These are phyloP conservation scores for Hyposmocoma kahamanoa DNA, from an alignment of 1,140 invertebrate genomes.

Conservation along the genomic window DNA sequence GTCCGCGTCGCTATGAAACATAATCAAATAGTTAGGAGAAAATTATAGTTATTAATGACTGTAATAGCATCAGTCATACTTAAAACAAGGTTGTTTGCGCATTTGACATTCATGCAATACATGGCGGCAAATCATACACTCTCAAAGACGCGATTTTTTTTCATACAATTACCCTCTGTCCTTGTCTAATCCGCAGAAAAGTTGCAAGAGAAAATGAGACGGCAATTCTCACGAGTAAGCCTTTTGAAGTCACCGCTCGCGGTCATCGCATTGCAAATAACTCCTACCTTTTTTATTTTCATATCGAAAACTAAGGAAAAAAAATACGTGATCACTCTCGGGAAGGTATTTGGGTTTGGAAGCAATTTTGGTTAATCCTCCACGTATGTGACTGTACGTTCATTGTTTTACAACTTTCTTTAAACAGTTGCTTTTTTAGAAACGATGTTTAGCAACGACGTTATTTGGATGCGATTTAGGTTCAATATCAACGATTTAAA, in stretches of 20 bases:
- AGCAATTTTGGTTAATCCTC: conserved; percentile 56
- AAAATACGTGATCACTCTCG: conserved; percentile 34
- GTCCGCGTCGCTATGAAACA: too few relatives aligned
- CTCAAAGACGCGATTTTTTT: conserved; percentile 41
- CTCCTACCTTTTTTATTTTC: conserved; percentile 41
- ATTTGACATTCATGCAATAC: conserved; percentile 18
- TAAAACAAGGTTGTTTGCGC: too few relatives aligned
- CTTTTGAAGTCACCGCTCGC: conserved; percentile 53
- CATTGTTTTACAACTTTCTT: conserved; percentile 11
- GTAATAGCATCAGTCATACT: too few relatives aligned
- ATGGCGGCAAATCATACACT: conserved; percentile 23
- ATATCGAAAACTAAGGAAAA: conserved; percentile 62
- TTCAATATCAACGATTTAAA: too few relatives aligned
- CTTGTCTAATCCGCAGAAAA: conserved; percentile 6
- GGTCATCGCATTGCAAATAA: conserved; percentile 46
- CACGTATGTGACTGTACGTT: conserved; percentile 34
- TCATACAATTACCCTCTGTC: conserved; percentile 27
- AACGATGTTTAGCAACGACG: too few relatives aligned
- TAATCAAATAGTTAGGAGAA: too few relatives aligned
- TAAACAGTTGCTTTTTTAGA: too few relatives aligned
- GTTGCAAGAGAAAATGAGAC: conserved; percentile 19
- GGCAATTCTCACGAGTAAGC: conserved; percentile 26
- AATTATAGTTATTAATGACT: too few relatives aligned
- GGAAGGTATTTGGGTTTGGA: conserved; percentile 34
- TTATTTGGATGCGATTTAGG: too few relatives aligned